A percentile compares a stretch with the other conserved stretches of the same genome.
Evolutionary conservation across 2,113 vertebrate genomes (phyloP).

Genomic region (Centropus unirufus): DNA sequence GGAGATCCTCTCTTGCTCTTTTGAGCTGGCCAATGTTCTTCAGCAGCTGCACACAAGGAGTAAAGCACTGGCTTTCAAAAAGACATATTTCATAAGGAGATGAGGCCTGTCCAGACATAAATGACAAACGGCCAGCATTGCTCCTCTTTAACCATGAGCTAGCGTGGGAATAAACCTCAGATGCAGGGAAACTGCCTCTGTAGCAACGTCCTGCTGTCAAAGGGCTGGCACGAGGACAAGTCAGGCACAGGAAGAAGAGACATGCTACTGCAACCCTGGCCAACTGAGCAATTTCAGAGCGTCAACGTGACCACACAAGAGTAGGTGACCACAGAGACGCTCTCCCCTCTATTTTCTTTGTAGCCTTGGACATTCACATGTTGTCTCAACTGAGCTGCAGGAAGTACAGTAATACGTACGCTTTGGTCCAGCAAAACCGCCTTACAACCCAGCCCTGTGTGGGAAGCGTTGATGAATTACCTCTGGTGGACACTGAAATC

Average conservation of each 20-base stretch:
- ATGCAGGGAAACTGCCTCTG: background rate
- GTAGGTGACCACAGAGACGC: background rate
- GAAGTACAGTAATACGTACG: fast-evolving
- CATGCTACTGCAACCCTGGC: background rate
- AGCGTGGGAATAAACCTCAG: slow-evolving; percentile 48
- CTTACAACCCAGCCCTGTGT: background rate
- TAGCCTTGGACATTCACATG: background rate
- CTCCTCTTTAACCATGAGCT: background rate
- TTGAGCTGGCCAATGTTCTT: background rate
- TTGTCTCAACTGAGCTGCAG: background rate
- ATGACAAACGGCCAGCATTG: slow-evolving; percentile 8
- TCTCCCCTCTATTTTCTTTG: background rate
- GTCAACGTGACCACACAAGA: background rate
- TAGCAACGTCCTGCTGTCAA: slow-evolving; percentile 47
- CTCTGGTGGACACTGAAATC: slow-evolving; percentile 21
- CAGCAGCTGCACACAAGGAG: background rate
- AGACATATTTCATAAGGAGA: background rate
- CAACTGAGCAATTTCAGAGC: background rate
- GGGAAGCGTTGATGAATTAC: slow-evolving; percentile 34
- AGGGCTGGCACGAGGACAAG: slow-evolving; percentile 10
- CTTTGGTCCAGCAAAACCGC: background rate
- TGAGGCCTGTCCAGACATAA: background rate
- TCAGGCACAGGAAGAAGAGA: slow-evolving; percentile 5
- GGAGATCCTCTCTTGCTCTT: background rate
- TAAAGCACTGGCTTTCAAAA: background rate